Evolutionary conservation across 2,888 invertebrate genomes (phyloP).

Genomic region (Dexiosoma caninum): DNA sequence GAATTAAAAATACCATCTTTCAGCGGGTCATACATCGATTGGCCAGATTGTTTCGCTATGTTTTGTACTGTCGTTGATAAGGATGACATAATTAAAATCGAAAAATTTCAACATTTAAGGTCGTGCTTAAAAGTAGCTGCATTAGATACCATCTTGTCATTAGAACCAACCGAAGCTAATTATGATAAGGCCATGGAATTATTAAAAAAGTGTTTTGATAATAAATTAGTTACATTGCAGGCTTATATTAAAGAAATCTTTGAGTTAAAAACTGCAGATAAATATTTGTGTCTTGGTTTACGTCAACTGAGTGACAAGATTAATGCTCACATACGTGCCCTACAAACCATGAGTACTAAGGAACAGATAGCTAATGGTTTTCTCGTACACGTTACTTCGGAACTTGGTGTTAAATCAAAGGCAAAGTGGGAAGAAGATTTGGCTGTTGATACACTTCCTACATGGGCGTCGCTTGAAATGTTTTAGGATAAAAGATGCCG

Average conservation of each 20-base stretch:
- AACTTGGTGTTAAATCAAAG: constrained; percentile 46
- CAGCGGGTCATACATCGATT: no score
- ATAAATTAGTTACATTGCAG: constrained; percentile 62
- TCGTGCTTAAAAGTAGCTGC: constrained; percentile 24
- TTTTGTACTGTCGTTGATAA: neutral
- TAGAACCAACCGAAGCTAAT: constrained; percentile 59
- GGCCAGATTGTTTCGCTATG: neutral
- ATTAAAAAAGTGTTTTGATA: constrained; percentile 61
- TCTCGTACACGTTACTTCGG: constrained; percentile 35
- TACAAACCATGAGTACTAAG: constrained; percentile 47
- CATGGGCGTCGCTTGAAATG: no score
- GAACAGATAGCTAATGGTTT: constrained; percentile 42
- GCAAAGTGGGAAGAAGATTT: constrained; percentile 48
- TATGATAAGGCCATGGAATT: constrained; percentile 61
- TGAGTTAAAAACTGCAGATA: constrained; percentile 40
- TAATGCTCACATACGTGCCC: constrained; percentile 45
- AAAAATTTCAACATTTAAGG: constrained; percentile 60
- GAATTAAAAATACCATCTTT: no score
- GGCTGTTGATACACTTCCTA: no score
- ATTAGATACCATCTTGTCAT: constrained; percentile 51
- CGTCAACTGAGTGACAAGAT: constrained; percentile 53
- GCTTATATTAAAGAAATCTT: constrained; percentile 62
- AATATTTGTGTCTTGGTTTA: constrained; percentile 40
- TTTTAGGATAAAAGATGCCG: no score
- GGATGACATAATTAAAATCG: constrained; percentile 1